Base-by-base conservation (phyloP, 2,888 invertebrate genomes). In the Cryptocephalus moraei region DNA sequence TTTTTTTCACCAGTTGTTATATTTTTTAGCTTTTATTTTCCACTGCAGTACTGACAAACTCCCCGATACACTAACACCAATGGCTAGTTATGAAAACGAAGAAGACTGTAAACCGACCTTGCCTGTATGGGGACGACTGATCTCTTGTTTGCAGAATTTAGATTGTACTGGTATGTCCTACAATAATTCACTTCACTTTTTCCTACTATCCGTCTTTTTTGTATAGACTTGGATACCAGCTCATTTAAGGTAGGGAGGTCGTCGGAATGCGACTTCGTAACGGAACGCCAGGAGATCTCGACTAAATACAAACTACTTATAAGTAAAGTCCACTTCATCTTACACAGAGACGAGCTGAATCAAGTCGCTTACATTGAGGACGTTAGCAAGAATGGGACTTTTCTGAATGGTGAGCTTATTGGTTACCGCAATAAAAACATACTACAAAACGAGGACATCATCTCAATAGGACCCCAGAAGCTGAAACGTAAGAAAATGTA, bases 371-470 rank as follows among this genome's bases (percentile, higher is more conserved):
- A 46, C 38, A 55, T 55, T 9, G 50, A 33, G 22, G 55, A 55
- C 39, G 13, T 51, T 8, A 55, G 55, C 39, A 51, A 39, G 41
- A 31, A 44, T 40, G 55, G 55, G 10, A 55, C 55, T 6, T 53
- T 51, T 33, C 33, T 55, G n/a, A 55, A 55, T 41, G 47, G 47
- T 11, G 39, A 32, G 9, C 43, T 49, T 8, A 53, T 55, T 40
- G 55, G 55, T 12, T 49, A 48, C 45, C 36, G 47, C 11, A 45
- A 49, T 8, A 50, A 74, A 58, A 70, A 77, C 48, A 76, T 85
- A 31, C 63, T 88, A 36, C 80, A 81, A 63, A 78, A 82, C 61
- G 79, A 83, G 61, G 87, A 88, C 66, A 76, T 80, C 56, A 89
- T 92, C 55, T 73, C 86, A 0, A 66, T 91, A 32, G 81, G 52